A percentile compares a stretch with the other conserved stretches of the same genome.
Conservation (phyloP, 2,888 invertebrate genomes). For the Netelia inedita region DNA sequence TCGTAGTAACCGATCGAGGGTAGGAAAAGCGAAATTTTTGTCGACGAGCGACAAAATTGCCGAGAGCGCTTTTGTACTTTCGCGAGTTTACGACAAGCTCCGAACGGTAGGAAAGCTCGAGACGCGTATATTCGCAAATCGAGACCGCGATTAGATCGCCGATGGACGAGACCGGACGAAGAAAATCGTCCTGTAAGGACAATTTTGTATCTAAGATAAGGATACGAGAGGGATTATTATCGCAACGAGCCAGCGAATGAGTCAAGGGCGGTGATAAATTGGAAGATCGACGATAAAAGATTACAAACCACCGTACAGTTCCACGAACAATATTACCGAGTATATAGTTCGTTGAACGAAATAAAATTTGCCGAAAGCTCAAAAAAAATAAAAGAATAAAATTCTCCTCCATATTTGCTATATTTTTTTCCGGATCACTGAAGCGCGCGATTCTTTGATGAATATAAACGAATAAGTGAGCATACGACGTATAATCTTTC, state of each 20-base stretch:
- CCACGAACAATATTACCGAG: background rate
- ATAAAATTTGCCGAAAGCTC: constrained; percentile 2
- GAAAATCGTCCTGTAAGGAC: constrained; percentile 8
- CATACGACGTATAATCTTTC: background rate
- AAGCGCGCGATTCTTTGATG: background rate
- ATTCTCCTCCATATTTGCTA: constrained; percentile 3
- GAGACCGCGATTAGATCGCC: constrained; percentile 27
- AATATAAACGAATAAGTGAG: background rate
- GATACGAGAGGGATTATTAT: constrained; percentile 30
- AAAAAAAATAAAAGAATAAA: constrained; percentile 3
- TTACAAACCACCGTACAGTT: too few species aligned
- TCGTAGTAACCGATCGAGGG: background rate
- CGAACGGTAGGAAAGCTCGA: background rate
- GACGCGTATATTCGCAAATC: background rate
- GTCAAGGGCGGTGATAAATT: constrained; percentile 11
- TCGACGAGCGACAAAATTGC: background rate
- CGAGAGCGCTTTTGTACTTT: background rate
- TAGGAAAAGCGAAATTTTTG: background rate
- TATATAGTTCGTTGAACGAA: background rate
- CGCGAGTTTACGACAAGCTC: background rate
- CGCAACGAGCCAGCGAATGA: background rate
- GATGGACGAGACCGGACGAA: background rate
- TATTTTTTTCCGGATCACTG: background rate
- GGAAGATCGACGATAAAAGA: constrained; percentile 10
- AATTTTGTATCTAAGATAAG: background rate